These are phyloP conservation scores for Sebastes fasciatus DNA, from an alignment of 2,113 vertebrate species.

Conservation along the genomic window DNA sequence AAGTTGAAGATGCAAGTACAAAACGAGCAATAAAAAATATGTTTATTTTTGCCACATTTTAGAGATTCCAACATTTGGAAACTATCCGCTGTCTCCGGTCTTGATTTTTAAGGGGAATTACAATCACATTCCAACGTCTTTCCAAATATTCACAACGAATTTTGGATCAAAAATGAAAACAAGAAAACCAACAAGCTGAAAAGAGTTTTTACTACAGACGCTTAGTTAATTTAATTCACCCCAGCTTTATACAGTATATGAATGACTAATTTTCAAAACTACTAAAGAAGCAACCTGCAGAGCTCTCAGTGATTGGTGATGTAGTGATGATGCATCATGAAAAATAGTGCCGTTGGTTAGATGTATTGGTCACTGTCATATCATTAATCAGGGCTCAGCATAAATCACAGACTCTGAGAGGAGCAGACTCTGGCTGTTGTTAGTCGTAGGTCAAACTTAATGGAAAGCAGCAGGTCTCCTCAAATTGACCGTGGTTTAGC, in stretches of 20 bases:
- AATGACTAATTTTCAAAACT: conserved; percentile 5
- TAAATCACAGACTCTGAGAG: conserved; percentile 64
- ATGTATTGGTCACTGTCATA: conserved; percentile 47
- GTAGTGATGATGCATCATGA: conserved; percentile 30
- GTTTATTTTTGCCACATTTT: conserved; percentile 38
- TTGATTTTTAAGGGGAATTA: conserved; percentile 23
- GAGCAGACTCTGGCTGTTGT: conserved; percentile 44
- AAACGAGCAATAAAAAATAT: conserved; percentile 33
- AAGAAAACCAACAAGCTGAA: conserved; percentile 12
- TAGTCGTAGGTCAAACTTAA: conserved; percentile 73
- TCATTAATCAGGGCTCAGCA: conserved; percentile 63
- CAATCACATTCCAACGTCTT: conserved; percentile 32
- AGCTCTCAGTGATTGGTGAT: background rate
- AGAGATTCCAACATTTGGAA: conserved; percentile 52
- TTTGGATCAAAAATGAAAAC: conserved; percentile 27
- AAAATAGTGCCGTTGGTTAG: conserved; percentile 35
- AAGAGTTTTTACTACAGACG: background rate
- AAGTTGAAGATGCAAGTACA: conserved; percentile 30
- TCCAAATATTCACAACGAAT: conserved; percentile 23
- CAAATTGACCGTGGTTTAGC: conserved; percentile 53
- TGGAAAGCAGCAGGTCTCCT: conserved; percentile 75
- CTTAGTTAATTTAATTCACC: conserved; percentile 5
- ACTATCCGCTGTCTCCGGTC: background rate
- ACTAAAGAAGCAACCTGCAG: conserved; percentile 19
- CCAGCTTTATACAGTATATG: background rate